Evolutionary conservation across 2,113 vertebrate species (phyloP), one percentile per base, ranked within the genome.

Genomic region (Hemicordylus capensis): DNA sequence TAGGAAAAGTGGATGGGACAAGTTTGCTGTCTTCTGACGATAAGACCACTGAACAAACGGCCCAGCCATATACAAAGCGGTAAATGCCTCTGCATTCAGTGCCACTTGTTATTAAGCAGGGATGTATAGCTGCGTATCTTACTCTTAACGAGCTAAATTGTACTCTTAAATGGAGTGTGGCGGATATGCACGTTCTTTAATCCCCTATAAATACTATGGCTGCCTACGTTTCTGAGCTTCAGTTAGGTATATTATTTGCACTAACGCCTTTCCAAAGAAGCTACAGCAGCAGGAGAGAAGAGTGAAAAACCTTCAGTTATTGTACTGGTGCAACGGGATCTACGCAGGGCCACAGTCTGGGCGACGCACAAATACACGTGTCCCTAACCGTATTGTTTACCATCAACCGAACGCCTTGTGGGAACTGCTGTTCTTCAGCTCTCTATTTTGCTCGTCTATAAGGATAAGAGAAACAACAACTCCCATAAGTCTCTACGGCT

Each of bases 351-450:
- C 77, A 4, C 44, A 59, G 20, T 6, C 6, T 46, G 91, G 73
- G 89, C 83, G 76, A 82, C 93, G 90, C 85, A 39, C 24, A 92
- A 83, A 94, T 93, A 94, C 96, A 97, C 96, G 96, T 97, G 96
- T 96, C 96, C 94, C 90, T 89, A 73, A 66, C 90, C 78, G 89
- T 91, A 92, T 96, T 97, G 96, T 97, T 97, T 97, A 97, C 96
- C 90, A 95, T 88, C 93, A 56, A 89, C 93, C 39, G 83, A 34
- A 31, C 7, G 58, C 76, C n/a, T 74, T 72, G 84, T 95, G 96
- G 96, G 95, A 89, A 66, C 78, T 94, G 96, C 95, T 93, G 96
- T 96, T 90, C 80, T 26, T 26, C 0, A 6, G 1, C 7, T 5
- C 2, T 17, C 54, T 2, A 1, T 10, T 0, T 1, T 0, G 76